Conservation (phyloP, 2,797 vertebrate genomes). For the Xyrichtys novacula region DNA sequence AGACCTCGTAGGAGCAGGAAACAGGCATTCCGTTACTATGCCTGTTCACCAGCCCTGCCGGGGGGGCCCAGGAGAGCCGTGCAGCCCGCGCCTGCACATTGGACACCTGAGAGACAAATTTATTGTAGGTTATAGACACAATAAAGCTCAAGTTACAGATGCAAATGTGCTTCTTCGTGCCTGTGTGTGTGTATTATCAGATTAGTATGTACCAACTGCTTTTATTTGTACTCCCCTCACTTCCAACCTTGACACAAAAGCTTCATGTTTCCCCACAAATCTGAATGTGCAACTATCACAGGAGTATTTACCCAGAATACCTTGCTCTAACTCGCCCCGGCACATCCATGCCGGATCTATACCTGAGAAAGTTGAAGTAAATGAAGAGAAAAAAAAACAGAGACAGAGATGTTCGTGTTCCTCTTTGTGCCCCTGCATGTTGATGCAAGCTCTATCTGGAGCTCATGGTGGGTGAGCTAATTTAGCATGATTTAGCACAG, state of each 20-base stretch:
- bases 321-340: not conserved
- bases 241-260: too few relatives aligned
- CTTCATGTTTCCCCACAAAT: not conserved
- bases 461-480: slow-evolving; percentile 43
- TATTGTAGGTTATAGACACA: too few relatives aligned
- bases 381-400: not conserved
- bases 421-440: slow-evolving; percentile 12
- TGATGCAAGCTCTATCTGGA: slow-evolving; percentile 30
- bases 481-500: slow-evolving; percentile 56
- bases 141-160: too few relatives aligned
- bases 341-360: not conserved
- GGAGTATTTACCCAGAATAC: not conserved
- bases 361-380: slow-evolving; percentile 14
- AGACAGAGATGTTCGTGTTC: slow-evolving; percentile 11
- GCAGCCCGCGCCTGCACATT: slow-evolving; percentile 93
- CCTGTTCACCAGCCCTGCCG: slow-evolving; percentile 89
- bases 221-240: too few relatives aligned
- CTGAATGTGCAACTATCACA: not conserved
- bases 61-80: slow-evolving; percentile 91
- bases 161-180: too few relatives aligned
- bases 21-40: slow-evolving; percentile 90
- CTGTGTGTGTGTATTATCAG: too few relatives aligned
- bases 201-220: too few relatives aligned
- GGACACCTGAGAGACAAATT: slow-evolving; percentile 84
- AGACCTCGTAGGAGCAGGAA: slow-evolving; percentile 94